Evolutionary conservation across 2,113 vertebrate genomes (phyloP), one percentile per base, ranked within the genome.

Genomic region (Oryzias curvinotus): DNA sequence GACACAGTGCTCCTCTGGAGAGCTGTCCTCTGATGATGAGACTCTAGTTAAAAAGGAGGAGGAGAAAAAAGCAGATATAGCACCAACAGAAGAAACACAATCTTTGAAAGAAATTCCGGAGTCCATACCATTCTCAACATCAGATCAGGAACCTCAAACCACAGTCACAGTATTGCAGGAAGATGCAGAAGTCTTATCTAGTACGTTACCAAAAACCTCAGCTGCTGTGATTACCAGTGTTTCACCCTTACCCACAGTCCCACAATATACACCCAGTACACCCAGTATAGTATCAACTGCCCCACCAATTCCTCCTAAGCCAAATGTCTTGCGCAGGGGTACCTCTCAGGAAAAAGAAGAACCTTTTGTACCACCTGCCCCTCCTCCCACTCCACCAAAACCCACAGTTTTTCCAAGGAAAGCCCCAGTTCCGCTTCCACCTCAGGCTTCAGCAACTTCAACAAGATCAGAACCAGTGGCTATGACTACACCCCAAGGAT

Each of bases 1-100:
- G 84, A 99, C 96, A 5, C 96, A 98, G 58, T 98, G 98, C 77
- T 99, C 98, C 79, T 97, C 97, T 43, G 81, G 93, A 85, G 97
- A 98, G 85, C 68, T 93, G 56, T 96, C 95, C 80, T 93, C 93
- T 61, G 96, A 98, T 80, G 95, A 97, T 68, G 95, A 98, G 77
- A 78, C 80, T 85, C 36, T 64, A 4, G 65, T 77, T 68, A 89
- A 85, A 90, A 93, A 90, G 80, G 91, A 93, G 71, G 93, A 93
- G 6, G 68, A 63, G 47, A 55, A 23, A 52, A 54, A 83, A 79
- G 87, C 91, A 62, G 90, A 94, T 48, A 82, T 54, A 85, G 60
- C 69, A 57, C 50, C 60, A 56, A 28, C 36, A 52, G 49, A 56
- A 58, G 74, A 88, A 73, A 66, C 52, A 51, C 80, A 86, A 7